Evolutionary conservation across 2,888 invertebrate genomes (phyloP).

Genomic region (Scaptomyza flava): DNA sequence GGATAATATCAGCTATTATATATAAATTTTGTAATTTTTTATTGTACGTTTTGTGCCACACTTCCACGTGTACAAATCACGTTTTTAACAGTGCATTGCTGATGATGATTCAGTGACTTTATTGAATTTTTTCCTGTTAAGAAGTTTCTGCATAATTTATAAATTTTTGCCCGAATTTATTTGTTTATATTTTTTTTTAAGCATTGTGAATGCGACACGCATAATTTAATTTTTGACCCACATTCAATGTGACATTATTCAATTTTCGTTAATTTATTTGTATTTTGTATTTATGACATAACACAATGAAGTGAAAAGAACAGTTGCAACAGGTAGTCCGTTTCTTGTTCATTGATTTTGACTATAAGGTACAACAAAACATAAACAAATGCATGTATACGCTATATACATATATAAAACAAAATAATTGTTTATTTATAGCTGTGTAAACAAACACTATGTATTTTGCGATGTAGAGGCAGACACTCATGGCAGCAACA

Average conservation of each 20-base stretch:
- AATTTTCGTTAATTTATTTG: slow-evolving; percentile 51
- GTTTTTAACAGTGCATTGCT: no score
- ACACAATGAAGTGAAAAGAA: slow-evolving; percentile 15
- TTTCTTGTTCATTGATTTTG: slow-evolving; percentile 44
- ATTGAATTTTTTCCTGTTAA: background rate
- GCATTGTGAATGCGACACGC: slow-evolving; percentile 36
- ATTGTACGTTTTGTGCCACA: no score
- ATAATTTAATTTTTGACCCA: slow-evolving; percentile 61
- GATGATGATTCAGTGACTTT: no score
- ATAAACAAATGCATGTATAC: background rate
- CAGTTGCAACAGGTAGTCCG: slow-evolving; percentile 3
- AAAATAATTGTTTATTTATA: slow-evolving; percentile 50
- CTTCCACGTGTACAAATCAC: no score
- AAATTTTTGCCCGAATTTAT: slow-evolving; percentile 11
- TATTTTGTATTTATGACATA: slow-evolving; percentile 21
- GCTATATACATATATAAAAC: slow-evolving; percentile 3
- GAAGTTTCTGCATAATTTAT: slow-evolving; percentile 61
- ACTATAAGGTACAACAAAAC: background rate
- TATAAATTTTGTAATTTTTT: no score
- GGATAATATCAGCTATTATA: no score
- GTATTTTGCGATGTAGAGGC: background rate
- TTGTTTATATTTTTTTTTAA: background rate
- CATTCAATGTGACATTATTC: slow-evolving; percentile 56
- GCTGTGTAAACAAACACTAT: slow-evolving; percentile 32
- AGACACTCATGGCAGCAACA: background rate